A percentile compares a stretch with the other conserved stretches of the same genome.
Evolutionary conservation across 2,888 invertebrate species (phyloP).

Genomic region (Aromia moschata): DNA sequence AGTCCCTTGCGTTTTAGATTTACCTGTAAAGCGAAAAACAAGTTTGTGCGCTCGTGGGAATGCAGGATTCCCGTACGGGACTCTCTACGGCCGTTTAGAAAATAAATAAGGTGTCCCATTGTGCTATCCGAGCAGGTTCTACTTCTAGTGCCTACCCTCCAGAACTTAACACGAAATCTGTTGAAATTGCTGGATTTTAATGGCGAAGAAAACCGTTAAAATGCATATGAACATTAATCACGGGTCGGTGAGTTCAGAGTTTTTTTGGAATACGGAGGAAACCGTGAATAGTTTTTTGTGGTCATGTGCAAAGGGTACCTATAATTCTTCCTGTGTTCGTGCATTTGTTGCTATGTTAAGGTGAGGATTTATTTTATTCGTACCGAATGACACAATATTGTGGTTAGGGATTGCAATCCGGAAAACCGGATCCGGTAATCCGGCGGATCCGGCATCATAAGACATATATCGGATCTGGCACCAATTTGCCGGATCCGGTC

Average conservation of each 20-base stretch:
- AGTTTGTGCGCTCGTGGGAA: slow-evolving; percentile 52
- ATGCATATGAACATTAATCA: slow-evolving; percentile 42
- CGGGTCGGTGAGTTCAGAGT: slow-evolving; percentile 40
- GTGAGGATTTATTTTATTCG: too few species aligned
- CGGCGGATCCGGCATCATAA: too few species aligned
- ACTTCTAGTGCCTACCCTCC: slow-evolving; percentile 42
- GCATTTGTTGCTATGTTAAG: too few species aligned
- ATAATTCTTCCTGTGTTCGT: too few species aligned
- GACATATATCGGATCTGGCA: too few species aligned
- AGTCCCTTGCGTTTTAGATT: slow-evolving; percentile 44
- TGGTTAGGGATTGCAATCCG: too few species aligned
- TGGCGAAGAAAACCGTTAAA: slow-evolving; percentile 44
- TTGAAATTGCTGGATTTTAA: slow-evolving; percentile 39
- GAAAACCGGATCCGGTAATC: too few species aligned
- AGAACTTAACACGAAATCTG: slow-evolving; percentile 40
- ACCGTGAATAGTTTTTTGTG: slow-evolving; percentile 10
- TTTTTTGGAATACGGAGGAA: slow-evolving; percentile 38
- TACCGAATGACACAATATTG: too few species aligned
- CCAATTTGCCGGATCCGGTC: too few species aligned
- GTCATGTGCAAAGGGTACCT: background rate
- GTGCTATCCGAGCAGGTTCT: slow-evolving; percentile 42
- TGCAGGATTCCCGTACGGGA: slow-evolving; percentile 49
- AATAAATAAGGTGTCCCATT: slow-evolving; percentile 51
- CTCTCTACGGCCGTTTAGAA: slow-evolving; percentile 45
- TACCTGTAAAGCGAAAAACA: slow-evolving; percentile 55